Evolutionary conservation across 2,113 vertebrate species (phyloP).

Genomic region (Herpailurus yagouaroundi): DNA sequence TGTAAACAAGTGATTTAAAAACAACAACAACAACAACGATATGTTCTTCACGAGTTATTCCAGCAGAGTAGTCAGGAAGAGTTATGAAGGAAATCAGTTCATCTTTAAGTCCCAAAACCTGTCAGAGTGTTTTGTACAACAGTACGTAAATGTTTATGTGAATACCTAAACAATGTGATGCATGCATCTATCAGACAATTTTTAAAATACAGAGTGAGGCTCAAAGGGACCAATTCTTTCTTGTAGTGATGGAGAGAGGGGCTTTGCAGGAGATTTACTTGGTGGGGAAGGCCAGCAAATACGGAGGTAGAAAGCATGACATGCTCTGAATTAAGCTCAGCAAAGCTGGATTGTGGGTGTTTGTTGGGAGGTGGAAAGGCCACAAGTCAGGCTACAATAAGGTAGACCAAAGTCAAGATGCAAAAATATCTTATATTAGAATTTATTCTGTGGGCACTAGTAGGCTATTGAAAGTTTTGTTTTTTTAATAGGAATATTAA

Average conservation of each 20-base stretch:
- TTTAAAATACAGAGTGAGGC: background rate
- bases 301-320: background rate
- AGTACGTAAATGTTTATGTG: background rate
- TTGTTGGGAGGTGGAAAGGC: background rate
- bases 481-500: slow-evolving; percentile 23
- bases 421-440: background rate
- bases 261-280: background rate
- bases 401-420: background rate
- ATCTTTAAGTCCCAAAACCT: background rate
- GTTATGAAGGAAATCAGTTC: background rate
- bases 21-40: background rate
- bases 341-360: background rate
- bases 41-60: background rate
- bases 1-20: background rate
- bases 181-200: background rate
- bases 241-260: background rate
- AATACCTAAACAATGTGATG: background rate
- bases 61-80: background rate
- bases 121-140: background rate
- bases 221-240: background rate
- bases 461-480: background rate
- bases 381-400: background rate
- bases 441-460: background rate
- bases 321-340: background rate
- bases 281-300: background rate